Percentiles rank a stretch among this genome's conserved stretches.
These are phyloP conservation scores for Trypoxylon attenuatum DNA, from an alignment of 2,888 invertebrate species.

Conservation along the genomic window DNA sequence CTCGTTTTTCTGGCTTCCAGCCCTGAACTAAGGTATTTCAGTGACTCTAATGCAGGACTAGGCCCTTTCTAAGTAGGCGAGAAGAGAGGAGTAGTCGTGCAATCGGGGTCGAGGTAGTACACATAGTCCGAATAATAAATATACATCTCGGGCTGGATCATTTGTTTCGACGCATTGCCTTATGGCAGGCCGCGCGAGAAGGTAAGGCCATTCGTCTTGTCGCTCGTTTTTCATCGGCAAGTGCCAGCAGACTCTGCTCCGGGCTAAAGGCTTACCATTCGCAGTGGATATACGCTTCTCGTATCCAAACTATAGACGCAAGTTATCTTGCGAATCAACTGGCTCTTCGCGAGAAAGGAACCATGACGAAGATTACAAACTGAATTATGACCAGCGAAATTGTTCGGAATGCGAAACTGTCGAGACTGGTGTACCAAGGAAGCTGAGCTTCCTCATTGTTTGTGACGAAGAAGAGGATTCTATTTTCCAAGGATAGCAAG, in stretches of 20 bases:
- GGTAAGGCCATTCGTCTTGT: constrained; percentile 60
- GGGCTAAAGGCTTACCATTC: constrained; percentile 9
- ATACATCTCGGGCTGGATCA: constrained; percentile 63
- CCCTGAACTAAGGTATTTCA: too few relatives aligned
- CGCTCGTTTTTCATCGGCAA: constrained; percentile 56
- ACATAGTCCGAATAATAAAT: constrained; percentile 59
- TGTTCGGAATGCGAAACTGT: neutral
- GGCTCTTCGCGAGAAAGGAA: too few relatives aligned
- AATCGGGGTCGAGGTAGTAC: neutral
- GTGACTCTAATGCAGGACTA: too few relatives aligned
- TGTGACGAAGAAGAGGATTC: too few relatives aligned
- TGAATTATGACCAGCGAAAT: neutral
- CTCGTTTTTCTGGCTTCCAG: too few relatives aligned
- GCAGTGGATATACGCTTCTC: constrained; percentile 26
- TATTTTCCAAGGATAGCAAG: too few relatives aligned
- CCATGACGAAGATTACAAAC: too few relatives aligned
- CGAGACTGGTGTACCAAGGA: too few relatives aligned
- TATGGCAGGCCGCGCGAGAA: constrained; percentile 51
- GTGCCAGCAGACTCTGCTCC: constrained; percentile 15
- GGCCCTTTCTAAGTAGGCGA: too few relatives aligned
- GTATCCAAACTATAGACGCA: too few relatives aligned
- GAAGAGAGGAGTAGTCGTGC: neutral
- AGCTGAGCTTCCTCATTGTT: too few relatives aligned
- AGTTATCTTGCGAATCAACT: too few relatives aligned
- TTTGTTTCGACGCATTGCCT: constrained; percentile 65